These are phyloP conservation scores for Ophion slaviceki DNA, from an alignment of 2,888 invertebrate species.

Conservation along the genomic window DNA sequence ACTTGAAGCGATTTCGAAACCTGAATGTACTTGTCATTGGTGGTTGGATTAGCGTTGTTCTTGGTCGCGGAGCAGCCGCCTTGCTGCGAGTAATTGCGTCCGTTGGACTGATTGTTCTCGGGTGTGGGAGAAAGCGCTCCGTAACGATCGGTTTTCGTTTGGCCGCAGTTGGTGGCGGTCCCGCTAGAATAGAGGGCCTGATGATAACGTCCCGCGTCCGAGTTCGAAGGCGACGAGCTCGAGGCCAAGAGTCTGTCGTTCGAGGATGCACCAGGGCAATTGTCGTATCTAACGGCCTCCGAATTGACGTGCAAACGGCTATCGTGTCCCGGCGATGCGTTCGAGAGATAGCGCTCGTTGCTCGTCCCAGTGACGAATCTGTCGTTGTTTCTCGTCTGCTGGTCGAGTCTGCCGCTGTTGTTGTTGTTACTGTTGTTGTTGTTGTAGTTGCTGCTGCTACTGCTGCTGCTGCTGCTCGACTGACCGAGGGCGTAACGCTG, in stretches of 20 bases:
- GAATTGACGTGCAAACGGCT: constrained; percentile 55
- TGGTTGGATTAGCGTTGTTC: constrained; percentile 42
- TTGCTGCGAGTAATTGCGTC: constrained; percentile 66
- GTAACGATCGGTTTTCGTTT: constrained; percentile 75
- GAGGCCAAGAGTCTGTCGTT: constrained; percentile 79
- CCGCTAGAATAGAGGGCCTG: constrained; percentile 59
- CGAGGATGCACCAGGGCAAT: constrained; percentile 71
- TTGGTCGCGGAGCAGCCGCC: constrained; percentile 64
- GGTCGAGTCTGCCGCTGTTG: constrained; percentile 66
- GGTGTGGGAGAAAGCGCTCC: constrained; percentile 73
- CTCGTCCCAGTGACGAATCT: constrained; percentile 69
- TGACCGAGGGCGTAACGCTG: constrained; percentile 72
- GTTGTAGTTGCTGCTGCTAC: constrained; percentile 69
- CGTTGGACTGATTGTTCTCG: constrained; percentile 67
- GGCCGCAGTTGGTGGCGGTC: constrained; percentile 68
- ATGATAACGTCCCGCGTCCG: constrained; percentile 75
- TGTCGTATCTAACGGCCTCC: constrained; percentile 63
- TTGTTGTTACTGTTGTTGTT: constrained; percentile 5
- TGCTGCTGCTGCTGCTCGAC: constrained; percentile 23
- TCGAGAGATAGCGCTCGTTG: constrained; percentile 76
- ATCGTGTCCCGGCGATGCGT: constrained; percentile 75
- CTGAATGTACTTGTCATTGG: constrained; percentile 78
- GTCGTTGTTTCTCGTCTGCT: constrained; percentile 76
- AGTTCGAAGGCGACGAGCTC: constrained; percentile 77
- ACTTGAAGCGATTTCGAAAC: constrained; percentile 79